These are phyloP conservation scores for Ispidina lecontei DNA, from an alignment of 2,797 vertebrate species.

Conservation along the genomic window DNA sequence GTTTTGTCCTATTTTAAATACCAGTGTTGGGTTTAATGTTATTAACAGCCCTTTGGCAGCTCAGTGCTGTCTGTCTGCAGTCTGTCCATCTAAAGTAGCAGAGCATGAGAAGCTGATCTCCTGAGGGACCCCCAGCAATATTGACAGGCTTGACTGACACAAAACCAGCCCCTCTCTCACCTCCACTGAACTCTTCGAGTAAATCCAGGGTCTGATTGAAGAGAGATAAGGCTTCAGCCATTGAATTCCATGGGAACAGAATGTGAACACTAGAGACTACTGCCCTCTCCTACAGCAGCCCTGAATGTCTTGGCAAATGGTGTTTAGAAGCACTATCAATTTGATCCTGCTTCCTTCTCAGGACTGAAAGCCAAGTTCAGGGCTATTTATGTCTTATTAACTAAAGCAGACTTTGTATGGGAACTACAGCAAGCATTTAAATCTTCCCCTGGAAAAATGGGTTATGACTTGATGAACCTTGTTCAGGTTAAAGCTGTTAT, in stretches of 20 bases:
- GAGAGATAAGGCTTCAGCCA: constrained; percentile 19
- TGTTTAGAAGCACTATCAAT: constrained; percentile 51
- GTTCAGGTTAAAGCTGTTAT: constrained; percentile 38
- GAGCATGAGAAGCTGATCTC: constrained; percentile 50
- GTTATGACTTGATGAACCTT: constrained; percentile 39
- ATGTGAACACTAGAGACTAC: neutral
- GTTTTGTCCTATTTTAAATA: constrained; percentile 25
- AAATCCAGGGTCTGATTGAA: constrained; percentile 35
- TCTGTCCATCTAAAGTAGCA: constrained; percentile 8
- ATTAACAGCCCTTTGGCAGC: neutral
- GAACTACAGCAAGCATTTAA: constrained; percentile 33
- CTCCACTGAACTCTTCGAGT: constrained; percentile 19
- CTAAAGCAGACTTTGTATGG: constrained; percentile 16
- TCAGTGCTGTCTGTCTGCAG: constrained; percentile 16
- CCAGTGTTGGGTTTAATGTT: neutral
- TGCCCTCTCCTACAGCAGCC: constrained; percentile 27
- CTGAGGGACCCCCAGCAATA: constrained; percentile 23
- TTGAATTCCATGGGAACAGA: constrained; percentile 36
- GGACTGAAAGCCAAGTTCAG: constrained; percentile 49
- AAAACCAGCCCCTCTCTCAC: constrained; percentile 6
- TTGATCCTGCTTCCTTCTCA: constrained; percentile 47
- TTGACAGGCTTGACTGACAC: constrained; percentile 19
- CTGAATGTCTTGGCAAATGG: constrained; percentile 57
- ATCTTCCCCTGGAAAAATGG: constrained; percentile 32
- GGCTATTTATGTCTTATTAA: constrained; percentile 56